phyloP scores from a whole-genome alignment of 2,797 vertebrate species.

The Pelobates cultripes region DNA sequence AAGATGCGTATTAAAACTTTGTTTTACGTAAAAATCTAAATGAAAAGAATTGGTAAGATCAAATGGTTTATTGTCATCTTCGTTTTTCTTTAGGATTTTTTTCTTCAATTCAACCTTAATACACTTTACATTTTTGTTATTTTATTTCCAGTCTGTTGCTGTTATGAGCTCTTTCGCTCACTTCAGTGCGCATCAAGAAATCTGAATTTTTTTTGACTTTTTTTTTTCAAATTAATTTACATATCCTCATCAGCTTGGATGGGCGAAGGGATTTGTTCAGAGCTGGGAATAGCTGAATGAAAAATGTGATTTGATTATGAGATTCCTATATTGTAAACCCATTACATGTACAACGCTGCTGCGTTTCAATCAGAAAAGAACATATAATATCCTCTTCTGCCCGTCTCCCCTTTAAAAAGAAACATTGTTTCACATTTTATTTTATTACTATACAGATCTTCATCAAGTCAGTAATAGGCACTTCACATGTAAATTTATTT shows the following conservation, averaged over 20 bases:
- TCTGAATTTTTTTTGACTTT: background rate
- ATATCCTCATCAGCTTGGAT: background rate
- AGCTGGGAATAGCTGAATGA: background rate
- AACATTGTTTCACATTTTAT: background rate
- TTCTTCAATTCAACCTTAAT: too few relatives aligned
- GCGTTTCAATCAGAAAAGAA: background rate
- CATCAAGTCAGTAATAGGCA: too few relatives aligned
- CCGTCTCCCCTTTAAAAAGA: background rate
- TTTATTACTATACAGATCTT: too few relatives aligned
- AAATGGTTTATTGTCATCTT: too few relatives aligned
- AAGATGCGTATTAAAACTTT: too few relatives aligned
- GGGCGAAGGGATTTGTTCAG: background rate
- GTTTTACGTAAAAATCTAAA: too few relatives aligned
- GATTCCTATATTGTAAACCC: background rate
- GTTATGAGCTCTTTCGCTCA: background rate
- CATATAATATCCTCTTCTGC: background rate
- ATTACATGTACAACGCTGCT: background rate
- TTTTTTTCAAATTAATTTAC: background rate
- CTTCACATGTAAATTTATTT: too few relatives aligned
- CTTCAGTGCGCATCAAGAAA: background rate
- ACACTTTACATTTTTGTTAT: background rate
- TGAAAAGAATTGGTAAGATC: too few relatives aligned
- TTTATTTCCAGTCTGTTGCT: background rate
- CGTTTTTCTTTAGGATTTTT: too few relatives aligned
- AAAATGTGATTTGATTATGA: background rate